A percentile compares a stretch with the other conserved stretches of the same genome.
Conservation (phyloP, 1,140 invertebrate species). For the Grapholita molesta region DNA sequence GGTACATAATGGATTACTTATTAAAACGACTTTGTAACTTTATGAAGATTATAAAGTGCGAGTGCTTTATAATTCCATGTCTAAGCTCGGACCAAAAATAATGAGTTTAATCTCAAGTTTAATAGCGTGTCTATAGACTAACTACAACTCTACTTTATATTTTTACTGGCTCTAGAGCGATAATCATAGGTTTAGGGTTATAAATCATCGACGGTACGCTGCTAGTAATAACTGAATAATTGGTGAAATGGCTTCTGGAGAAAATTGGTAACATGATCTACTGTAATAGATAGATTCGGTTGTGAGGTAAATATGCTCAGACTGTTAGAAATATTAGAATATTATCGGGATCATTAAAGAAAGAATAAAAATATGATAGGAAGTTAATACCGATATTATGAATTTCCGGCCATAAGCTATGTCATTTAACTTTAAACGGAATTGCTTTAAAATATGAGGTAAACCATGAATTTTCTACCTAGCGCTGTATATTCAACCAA, state of each 20-base stretch:
- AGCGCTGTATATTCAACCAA: no score
- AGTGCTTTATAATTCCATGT: background rate
- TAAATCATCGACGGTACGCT: background rate
- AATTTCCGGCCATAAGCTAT: no score
- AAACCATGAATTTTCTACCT: background rate
- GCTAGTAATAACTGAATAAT: slow-evolving; percentile 6
- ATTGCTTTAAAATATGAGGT: background rate
- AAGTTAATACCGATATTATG: background rate
- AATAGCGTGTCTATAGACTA: background rate
- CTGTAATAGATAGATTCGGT: background rate
- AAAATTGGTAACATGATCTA: background rate
- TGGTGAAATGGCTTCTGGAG: background rate
- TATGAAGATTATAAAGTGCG: background rate
- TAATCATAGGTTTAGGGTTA: slow-evolving; percentile 1
- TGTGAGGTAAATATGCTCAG: background rate
- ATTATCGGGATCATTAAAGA: no score
- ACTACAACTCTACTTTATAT: background rate
- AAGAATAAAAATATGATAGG: no score
- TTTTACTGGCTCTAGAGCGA: background rate
- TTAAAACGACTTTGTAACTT: background rate
- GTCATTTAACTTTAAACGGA: no score
- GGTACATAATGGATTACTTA: no score
- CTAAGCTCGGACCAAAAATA: background rate
- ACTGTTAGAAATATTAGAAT: no score
- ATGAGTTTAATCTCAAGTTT: slow-evolving; percentile 11